Percentiles rank a stretch among this genome's conserved stretches.
Conservation (phyloP, 2,797 vertebrate genomes). For the Darevskia nairensis region DNA sequence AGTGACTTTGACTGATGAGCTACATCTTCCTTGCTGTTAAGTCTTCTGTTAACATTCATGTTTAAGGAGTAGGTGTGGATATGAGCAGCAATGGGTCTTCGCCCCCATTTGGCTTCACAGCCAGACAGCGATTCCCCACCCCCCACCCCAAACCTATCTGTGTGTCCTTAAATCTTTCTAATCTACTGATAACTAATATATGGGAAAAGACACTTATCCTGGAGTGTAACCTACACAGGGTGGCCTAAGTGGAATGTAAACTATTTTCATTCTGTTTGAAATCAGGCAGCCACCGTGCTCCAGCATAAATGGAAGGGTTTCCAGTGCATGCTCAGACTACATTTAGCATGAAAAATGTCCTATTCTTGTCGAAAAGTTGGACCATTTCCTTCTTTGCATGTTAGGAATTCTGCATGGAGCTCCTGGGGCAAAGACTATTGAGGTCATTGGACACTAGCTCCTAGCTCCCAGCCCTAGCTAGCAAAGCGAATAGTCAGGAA, state of each 20-base stretch:
- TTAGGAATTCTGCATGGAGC: background rate
- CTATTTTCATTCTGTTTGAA: background rate
- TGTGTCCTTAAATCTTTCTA: background rate
- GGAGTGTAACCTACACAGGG: background rate
- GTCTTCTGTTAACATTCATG: slow-evolving; percentile 27
- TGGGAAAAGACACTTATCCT: background rate
- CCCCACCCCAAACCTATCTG: slow-evolving; percentile 26
- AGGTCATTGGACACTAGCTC: too few species aligned
- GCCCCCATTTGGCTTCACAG: slow-evolving; percentile 41
- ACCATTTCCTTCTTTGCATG: background rate
- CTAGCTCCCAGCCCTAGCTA: too few species aligned
- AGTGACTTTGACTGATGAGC: slow-evolving; percentile 30
- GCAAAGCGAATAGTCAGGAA: too few species aligned
- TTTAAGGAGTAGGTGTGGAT: slow-evolving; percentile 34
- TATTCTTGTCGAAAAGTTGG: too few species aligned
- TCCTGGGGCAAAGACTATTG: background rate
- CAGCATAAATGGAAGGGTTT: background rate
- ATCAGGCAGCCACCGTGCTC: background rate
- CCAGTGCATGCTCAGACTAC: background rate
- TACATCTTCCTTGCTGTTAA: slow-evolving; percentile 40
- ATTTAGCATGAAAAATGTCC: background rate
- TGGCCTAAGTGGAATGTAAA: background rate
- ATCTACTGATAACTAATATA: background rate
- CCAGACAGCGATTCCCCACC: background rate
- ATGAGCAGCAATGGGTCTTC: slow-evolving; percentile 19